Evolutionary conservation across 2,888 invertebrate species (phyloP), one percentile per base, ranked within the genome.

Genomic region (Augochlorella aurata): DNA sequence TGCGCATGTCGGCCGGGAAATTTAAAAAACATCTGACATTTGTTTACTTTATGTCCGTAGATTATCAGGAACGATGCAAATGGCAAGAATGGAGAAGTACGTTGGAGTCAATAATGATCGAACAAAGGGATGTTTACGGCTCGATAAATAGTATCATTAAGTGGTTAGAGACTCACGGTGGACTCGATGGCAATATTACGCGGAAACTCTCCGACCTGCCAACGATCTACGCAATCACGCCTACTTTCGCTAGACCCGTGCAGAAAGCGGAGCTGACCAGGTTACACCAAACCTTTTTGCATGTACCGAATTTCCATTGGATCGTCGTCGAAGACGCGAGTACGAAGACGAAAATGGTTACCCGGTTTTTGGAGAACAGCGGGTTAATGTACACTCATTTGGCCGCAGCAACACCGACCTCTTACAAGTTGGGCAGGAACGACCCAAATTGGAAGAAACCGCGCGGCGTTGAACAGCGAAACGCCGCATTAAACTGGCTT

Each of bases 241-340:
- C 99, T 52, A 99, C 99, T 0, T 98, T 98, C 93, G 94, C 96
- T 45, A 95, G 99, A 82, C 96, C 97, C 61, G 97, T 97, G 49
- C 99, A 99, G 94, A 98, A 98, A 94, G 99, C 99, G 14, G 99
- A 99, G 94, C 94, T 99, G 16, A 98, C 98, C 73, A 96, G 99
- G 92, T 94, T 99, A 79, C 97, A 97, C 10, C 97, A 99, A 91
- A 97, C 98, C 3, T 95, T 99, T 84, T 96, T 97, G 95, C 95
- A 97, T 88, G 96, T 98, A 80, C 97, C 97, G 83, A 97, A 98
- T 93, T 95, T 99, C 79, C 97, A 98, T 92, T 99, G 99, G 99
- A 96, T 99, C 86, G 94, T 99, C 63, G 95, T 99, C 49, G 99
- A 99, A 94, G 99, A 99, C 94, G 95, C 98, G 0, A 94, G 94